Conservation (phyloP, 1,140 invertebrate species). For the Sminthurides bifidus region DNA sequence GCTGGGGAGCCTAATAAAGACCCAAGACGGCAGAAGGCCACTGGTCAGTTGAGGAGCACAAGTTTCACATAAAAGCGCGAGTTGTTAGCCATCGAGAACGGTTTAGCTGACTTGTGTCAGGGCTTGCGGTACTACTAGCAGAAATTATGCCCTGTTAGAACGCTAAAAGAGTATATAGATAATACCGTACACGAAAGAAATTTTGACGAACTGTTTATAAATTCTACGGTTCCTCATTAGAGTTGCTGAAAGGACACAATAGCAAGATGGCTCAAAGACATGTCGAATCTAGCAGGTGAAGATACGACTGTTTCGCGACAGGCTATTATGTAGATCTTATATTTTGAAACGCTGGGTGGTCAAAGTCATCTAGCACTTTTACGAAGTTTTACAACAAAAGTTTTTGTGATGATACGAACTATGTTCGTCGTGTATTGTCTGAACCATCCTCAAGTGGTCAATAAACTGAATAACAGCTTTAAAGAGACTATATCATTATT, state of each 20-base stretch:
- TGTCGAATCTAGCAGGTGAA: not conserved
- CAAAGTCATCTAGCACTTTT: no score
- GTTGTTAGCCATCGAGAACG: conserved; percentile 1
- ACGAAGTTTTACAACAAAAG: no score
- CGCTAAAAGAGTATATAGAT: not conserved
- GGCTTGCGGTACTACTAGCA: not conserved
- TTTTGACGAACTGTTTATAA: not conserved
- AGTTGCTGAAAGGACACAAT: not conserved
- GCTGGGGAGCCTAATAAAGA: not conserved
- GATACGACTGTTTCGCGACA: no score
- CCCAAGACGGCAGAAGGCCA: not conserved
- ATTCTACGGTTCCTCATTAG: not conserved
- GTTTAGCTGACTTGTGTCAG: not conserved
- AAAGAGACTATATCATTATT: no score
- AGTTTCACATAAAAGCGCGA: conserved; percentile 8
- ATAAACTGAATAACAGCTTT: no score
- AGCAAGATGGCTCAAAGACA: not conserved
- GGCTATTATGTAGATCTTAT: no score
- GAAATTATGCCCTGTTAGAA: not conserved
- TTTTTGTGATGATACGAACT: no score
- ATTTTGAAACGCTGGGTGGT: no score
- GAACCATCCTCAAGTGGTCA: no score
- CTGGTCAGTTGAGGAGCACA: not conserved
- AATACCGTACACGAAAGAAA: not conserved
- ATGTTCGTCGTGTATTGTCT: no score